Evolutionary conservation across 2,888 invertebrate species (phyloP), one percentile per base, ranked within the genome.

Genomic region (Hypercompe scribonia): DNA sequence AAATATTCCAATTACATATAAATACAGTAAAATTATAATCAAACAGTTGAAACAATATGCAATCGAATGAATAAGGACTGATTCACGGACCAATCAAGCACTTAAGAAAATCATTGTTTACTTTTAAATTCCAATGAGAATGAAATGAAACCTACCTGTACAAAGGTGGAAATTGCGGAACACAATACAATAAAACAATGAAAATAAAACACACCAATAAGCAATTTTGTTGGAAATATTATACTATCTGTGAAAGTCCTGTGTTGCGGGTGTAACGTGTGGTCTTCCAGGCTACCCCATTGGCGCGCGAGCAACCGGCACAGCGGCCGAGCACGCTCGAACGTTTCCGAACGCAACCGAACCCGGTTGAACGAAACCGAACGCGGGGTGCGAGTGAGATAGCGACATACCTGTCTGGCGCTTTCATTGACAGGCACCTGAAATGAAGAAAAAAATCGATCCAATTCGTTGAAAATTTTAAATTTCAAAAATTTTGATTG

Each of bases 351-450:
- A 93, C 92, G 93, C 87, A 89, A 93, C 93, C 93, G 92, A 94
- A 92, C 90, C 89, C 92, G 92, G 93, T 91, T 93, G 93, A 94
- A 92, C 92, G 94, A 91, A 92, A 95, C 90, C 91, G 92, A 94
- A 92, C 90, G 93, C 92, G 91, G 89, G 89, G 89, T 86, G 91
- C 90, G 91, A 92, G 89, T 90, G 92, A 93, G 90, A 90, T 93
- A 94, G 94, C 90, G 93, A 95, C 95, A 96, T 97, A 97, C 97
- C 97, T 97, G 96, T 97, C 97, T 95, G 97, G 97, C 96, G 97
- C 97, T 96, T 97, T 97, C 96, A 97, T 97, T 96, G 97, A 97
- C 96, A 97, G 96, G 96, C 97, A 97, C 97, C 97, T 97, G 97
- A 96, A 97, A 97, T 95, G 95, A 97, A 96, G 97, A 96, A 97